These are phyloP conservation scores for Pampusana beccarii DNA, from an alignment of 2,113 vertebrate genomes.

Conservation along the genomic window DNA sequence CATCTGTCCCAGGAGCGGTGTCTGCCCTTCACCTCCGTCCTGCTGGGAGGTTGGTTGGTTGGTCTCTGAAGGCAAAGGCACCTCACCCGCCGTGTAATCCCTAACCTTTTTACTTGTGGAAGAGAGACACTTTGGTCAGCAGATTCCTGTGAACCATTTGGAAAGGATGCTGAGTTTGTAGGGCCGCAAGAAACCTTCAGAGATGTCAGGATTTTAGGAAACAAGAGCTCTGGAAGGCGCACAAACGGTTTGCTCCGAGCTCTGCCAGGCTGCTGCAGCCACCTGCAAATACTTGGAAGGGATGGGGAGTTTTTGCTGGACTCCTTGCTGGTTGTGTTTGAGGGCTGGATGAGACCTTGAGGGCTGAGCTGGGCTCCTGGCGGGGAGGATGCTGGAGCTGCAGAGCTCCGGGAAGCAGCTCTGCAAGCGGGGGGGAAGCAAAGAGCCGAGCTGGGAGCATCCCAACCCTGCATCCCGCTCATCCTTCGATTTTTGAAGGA, in stretches of 20 bases:
- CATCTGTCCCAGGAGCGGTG: accelerated
- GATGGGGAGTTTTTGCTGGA: neutral
- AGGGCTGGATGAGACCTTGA: neutral
- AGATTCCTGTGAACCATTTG: accelerated
- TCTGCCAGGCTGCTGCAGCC: neutral
- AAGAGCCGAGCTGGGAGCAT: neutral
- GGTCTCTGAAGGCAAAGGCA: neutral
- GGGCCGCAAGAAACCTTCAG: neutral
- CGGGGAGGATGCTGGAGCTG: neutral
- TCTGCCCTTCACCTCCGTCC: neutral
- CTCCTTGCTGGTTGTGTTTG: accelerated
- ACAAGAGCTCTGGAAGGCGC: neutral
- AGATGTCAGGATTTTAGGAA: neutral
- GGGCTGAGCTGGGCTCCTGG: accelerated
- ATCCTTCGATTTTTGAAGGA: neutral
- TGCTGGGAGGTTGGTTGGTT: neutral
- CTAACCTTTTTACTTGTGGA: no score
- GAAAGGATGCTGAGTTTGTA: neutral
- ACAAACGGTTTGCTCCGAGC: neutral
- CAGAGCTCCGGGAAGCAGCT: neutral
- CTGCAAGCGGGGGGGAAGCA: accelerated
- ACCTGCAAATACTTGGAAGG: neutral
- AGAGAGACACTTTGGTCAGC: neutral
- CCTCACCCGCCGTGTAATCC: neutral
- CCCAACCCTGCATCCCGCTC: accelerated